Conservation (phyloP, 2,113 vertebrate genomes). For the Notarius quadriscutis region DNA sequence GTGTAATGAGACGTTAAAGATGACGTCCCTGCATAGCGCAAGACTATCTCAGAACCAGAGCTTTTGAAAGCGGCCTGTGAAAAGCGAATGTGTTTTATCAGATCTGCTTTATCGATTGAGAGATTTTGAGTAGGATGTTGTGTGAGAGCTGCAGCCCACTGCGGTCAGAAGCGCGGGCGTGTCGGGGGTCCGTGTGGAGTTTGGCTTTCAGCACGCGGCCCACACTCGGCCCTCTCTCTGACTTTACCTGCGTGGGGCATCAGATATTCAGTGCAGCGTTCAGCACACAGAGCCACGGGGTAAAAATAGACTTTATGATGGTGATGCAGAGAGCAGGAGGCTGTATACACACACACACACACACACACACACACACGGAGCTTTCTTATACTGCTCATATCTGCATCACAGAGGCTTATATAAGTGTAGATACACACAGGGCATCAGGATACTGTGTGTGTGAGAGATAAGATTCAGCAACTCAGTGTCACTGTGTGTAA, state of each 20-base stretch:
- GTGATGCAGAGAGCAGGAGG: conserved; percentile 22
- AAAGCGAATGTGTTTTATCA: background rate
- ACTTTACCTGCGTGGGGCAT: conserved; percentile 52
- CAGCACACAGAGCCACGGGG: conserved; percentile 63
- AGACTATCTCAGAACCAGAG: background rate
- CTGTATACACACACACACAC: conserved; percentile 20
- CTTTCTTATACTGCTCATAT: conserved; percentile 54
- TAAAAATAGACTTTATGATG: conserved; percentile 63
- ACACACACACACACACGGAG: conserved; percentile 48
- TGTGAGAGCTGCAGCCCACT: conserved; percentile 23
- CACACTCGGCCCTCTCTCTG: conserved; percentile 22
- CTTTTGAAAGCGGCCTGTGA: background rate
- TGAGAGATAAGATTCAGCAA: background rate
- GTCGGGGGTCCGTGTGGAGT: conserved; percentile 29
- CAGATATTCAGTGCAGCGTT: conserved; percentile 62
- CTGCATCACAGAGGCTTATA: conserved; percentile 48
- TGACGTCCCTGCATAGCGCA: background rate
- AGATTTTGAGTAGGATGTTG: background rate
- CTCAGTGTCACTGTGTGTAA: background rate
- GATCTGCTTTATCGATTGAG: conserved; percentile 26
- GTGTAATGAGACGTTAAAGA: background rate
- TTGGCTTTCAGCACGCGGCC: conserved; percentile 44
- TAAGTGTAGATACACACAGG: background rate
- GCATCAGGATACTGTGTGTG: background rate
- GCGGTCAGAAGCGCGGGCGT: background rate